Base-by-base conservation (phyloP, 2,888 invertebrate genomes). In the Pomacea canaliculata region DNA sequence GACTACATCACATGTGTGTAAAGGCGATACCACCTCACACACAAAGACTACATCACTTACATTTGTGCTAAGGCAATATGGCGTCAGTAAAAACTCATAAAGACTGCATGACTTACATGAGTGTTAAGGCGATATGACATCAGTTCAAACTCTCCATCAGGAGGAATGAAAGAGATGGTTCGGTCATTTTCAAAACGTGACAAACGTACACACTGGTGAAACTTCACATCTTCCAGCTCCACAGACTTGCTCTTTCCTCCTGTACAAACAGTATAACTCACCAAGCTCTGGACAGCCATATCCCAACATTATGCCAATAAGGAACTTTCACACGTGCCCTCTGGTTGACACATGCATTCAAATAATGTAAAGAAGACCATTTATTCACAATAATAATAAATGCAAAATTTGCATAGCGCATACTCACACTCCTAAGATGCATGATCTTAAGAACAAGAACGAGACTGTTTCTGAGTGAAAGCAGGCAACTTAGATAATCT, bases 71-170 rank as follows among this genome's bases (percentile, higher is more conserved):
- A 63, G 60, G 16, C 4, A 7, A n/a, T 2, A 60, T 1, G 7
- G 7, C 60, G 7, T 60, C 60, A 60, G 18, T 19, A 4, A 2
- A 60, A 19, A 60, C 60, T 60, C n/a, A 60, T 7, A 1, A 8
- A 19, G 27, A 51, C 23, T 27, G 60, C n/a, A 37, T 18, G 59
- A 89, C 91, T 88, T 86, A 96, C 97, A 91, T 98, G 98, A 23
- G 98, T 99, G 91, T 97, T 98, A 60, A 99, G 92, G 75, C 98
- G 94, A 91, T 99, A 99, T 0, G 98, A 98, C 98, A 99, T 99
- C 78, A 99, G 92, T 91, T 99, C 99, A 92, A 99, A 99, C 91
- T 99, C 99, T 27, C 99, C 99, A 92, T 99, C 99, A 0, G 99
- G 99, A 76, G 99, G 99, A 88, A 99, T 98, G 90, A 99, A 99